phyloP scores from a whole-genome alignment of 2,888 invertebrate genomes.

The Acanthopleura granulata region DNA sequence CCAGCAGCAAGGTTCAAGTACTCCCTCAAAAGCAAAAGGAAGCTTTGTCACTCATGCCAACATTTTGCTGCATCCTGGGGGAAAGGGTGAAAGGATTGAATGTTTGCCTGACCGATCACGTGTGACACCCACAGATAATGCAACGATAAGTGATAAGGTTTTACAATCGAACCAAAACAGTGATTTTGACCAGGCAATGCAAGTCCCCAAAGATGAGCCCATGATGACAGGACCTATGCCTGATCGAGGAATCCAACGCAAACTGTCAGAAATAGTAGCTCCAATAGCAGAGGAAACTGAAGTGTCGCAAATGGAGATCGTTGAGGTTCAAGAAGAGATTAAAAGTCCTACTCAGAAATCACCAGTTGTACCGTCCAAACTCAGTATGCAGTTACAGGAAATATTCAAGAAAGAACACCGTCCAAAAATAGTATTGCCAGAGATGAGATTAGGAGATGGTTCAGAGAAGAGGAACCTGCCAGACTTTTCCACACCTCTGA shows the following conservation, averaged over 20 bases:
- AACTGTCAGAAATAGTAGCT: no score
- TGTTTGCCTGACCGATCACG: no score
- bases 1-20: neutral
- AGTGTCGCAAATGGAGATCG: no score
- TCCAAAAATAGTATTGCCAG: neutral
- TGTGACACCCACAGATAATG: no score
- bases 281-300: no score
- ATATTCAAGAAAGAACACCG: neutral
- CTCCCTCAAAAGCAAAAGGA: neutral
- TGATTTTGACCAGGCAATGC: neutral
- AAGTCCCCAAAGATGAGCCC: no score
- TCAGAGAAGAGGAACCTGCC: no score
- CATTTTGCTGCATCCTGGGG: neutral
- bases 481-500: neutral
- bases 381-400: conserved; percentile 1
- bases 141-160: neutral
- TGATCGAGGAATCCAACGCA: no score
- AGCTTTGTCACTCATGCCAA: conserved; percentile 8
- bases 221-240: no score
- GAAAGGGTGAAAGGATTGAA: no score
- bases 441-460: no score
- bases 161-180: neutral
- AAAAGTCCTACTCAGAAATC: neutral
- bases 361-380: neutral
- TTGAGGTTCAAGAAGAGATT: neutral